Conservation (phyloP, 2,888 invertebrate genomes). For the Ophonus ardosiacus region DNA sequence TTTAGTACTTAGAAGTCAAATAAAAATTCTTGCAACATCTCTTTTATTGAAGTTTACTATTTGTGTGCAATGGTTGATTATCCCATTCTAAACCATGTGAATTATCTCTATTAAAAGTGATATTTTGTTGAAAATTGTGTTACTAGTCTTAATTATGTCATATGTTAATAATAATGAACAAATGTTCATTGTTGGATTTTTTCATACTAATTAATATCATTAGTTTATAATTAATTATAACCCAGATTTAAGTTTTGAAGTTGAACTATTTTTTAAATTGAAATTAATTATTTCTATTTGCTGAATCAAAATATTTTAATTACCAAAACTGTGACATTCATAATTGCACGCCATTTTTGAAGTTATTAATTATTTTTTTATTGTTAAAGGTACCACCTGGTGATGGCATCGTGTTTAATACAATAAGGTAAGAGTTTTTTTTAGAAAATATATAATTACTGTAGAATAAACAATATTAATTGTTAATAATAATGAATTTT, state of each 20-base stretch:
- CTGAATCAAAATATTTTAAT: neutral
- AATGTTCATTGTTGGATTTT: slow-evolving; percentile 23
- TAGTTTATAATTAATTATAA: slow-evolving; percentile 36
- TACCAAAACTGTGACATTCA: neutral
- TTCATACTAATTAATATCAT: slow-evolving; percentile 26
- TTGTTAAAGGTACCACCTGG: neutral
- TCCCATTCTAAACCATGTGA: neutral
- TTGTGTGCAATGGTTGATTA: too few species aligned
- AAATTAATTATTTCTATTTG: slow-evolving; percentile 7
- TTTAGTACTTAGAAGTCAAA: too few species aligned
- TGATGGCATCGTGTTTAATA: neutral
- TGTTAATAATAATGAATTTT: slow-evolving; percentile 6
- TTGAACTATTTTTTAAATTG: slow-evolving; percentile 22
- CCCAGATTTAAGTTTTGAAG: slow-evolving; percentile 13
- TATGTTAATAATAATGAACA: slow-evolving; percentile 32
- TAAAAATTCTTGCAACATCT: too few species aligned
- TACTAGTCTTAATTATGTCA: slow-evolving; percentile 38
- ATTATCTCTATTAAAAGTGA: slow-evolving; percentile 31
- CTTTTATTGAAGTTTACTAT: too few species aligned
- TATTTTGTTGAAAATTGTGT: neutral
- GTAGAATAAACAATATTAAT: neutral
- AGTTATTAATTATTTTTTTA: neutral
- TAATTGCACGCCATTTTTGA: neutral
- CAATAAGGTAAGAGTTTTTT: neutral
- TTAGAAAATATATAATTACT: slow-evolving; percentile 4